Conservation (phyloP, 2,888 invertebrate species). For the Mythimna vitellina region DNA sequence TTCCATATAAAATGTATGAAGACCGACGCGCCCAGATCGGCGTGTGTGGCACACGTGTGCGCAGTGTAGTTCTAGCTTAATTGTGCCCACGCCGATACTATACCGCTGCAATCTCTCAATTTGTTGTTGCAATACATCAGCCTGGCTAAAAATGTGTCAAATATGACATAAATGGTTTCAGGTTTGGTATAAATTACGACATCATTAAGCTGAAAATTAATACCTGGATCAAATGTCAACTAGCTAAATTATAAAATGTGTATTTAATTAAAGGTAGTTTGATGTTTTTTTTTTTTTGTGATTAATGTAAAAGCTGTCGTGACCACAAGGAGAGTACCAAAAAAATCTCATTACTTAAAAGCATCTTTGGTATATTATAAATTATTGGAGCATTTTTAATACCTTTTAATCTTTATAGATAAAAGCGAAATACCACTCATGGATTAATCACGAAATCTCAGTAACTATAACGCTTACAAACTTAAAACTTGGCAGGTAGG, state of each 20-base stretch:
- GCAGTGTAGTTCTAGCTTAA: too few relatives aligned
- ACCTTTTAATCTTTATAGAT: not conserved
- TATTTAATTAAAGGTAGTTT: not conserved
- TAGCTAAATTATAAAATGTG: not conserved
- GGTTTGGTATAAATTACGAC: constrained; percentile 1
- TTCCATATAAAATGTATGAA: too few relatives aligned
- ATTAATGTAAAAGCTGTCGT: not conserved
- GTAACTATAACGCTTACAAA: too few relatives aligned
- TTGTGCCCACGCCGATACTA: too few relatives aligned
- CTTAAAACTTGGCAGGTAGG: too few relatives aligned
- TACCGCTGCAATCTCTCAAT: not conserved
- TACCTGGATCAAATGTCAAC: not conserved
- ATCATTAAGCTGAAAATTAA: constrained; percentile 8
- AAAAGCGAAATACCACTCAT: too few relatives aligned
- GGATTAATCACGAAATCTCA: too few relatives aligned
- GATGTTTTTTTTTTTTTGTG: not conserved
- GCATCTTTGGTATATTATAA: constrained; percentile 3
- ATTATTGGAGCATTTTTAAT: constrained; percentile 4
- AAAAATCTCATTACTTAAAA: constrained; percentile 17
- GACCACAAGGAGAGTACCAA: not conserved
- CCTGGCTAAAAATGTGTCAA: constrained; percentile 2
- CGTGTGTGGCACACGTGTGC: too few relatives aligned
- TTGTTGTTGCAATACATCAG: constrained; percentile 1
- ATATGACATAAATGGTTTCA: not conserved
- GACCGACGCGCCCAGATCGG: too few relatives aligned